Evolutionary conservation across 2,888 invertebrate genomes (phyloP), one percentile per base, ranked within the genome.

Genomic region (Drosophila anceps): DNA sequence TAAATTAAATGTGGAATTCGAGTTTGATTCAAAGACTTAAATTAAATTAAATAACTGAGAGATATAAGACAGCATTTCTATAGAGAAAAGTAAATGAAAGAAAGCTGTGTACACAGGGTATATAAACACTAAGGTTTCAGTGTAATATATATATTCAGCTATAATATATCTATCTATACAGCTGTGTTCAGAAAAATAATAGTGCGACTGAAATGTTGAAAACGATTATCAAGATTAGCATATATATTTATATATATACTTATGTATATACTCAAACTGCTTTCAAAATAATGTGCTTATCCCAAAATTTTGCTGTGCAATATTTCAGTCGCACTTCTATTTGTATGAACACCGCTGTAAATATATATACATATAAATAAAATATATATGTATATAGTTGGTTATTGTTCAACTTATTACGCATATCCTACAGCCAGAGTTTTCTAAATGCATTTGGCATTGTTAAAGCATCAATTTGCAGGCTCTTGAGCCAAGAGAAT

Each of bases 381-480:
- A n/a, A n/a, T 12, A 53, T 24, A 35, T 31, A 31, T 50, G 18
- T 20, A 31, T 12, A 41, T 44, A 41, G 20, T 60, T 33, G 12
- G 39, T 60, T 37, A 37, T 39, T 51, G 27, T n/a, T 37, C 18
- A 58, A 50, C 46, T 53, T 24, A 31, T 50, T 50, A 10, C 20
- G 39, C 61, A 62, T 15, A 50, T 60, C 59, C 31, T 29, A 24
- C 12, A 33, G 60, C 29, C 63, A 43, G 24, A 39, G 37, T 39
- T 35, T 57, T 50, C 31, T 41, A 37, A 48, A 31, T 57, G 57
- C 57, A 43, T 37, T 54, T 75, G 43, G 31, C 71, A 13, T 44
- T 44, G 13, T 44, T 44, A 7, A 13, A 13, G 43, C 43, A 66
- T 67, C 33, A 29, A 33, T 50, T 37, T 43, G 24, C 15, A 10